Base-by-base conservation (phyloP, 2,113 vertebrate species). In the Podocnemis expansa region DNA sequence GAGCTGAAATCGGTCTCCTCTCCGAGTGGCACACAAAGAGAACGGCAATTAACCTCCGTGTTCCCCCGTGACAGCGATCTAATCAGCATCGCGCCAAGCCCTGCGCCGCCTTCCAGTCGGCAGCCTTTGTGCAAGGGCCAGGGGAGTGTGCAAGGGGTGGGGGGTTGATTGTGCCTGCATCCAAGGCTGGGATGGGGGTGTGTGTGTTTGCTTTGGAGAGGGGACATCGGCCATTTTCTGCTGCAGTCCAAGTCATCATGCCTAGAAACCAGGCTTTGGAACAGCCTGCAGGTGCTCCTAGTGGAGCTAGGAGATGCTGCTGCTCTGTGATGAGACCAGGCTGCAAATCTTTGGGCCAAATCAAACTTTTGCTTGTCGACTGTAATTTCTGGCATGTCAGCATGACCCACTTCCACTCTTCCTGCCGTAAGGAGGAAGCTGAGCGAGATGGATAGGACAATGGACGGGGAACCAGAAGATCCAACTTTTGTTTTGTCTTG, bases 21-120 rank as follows among this genome's bases (percentile, higher is more conserved):
- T 82, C 95, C 1, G 52, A 82, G 96, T 82, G 47, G 80, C 94
- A 95, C 96, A 93, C 96, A 94, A 95, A 96, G 97, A 98, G 97
- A 97, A 97, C 92, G 94, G 97, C 97, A 98, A 98, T 98, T 98
- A 98, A 98, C 98, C 98, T 97, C 93, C 78, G 81, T 73, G 94
- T 96, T 96, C 98, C 97, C 94, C 51, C 60, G 92, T 96, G 98
- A 98, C 97, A 98, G 93, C 79, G 98, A 98, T 98, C 97, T 98
- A 97, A 98, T 98, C 97, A 96, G 94, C 29, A 16, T 92, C 58
- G 91, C 91, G 85, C 94, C 84, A 80, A 10, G 93, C 83, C 94
- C 87, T 4, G 87, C 38, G 82, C 94, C 91, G 43, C 82, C 88
- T 89, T 87, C 89, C 3, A 51, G 92, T 91, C 92, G 43, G 47